Evolutionary conservation across 2,888 invertebrate species (phyloP), one percentile per base, ranked within the genome.

Genomic region (Erpobdella octoculata): DNA sequence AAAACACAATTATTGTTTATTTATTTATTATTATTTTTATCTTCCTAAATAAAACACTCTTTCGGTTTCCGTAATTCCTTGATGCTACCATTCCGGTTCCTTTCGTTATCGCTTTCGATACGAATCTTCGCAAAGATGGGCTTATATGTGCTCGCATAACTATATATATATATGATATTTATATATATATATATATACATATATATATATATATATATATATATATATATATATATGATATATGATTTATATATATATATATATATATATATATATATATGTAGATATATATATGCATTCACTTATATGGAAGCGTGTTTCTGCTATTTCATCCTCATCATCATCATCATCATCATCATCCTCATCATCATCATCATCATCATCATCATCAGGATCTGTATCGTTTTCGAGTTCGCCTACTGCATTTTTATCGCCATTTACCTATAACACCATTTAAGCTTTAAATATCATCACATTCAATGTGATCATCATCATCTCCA

Each of bases 201-300:
- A 71, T 35, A 71, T 36, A 66, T 58, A 67, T 58, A 67, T 35
- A 58, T 67, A 67, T n/a, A 71, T 35, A 53, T 46, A 67, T 67
- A 66, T 48, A 66, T 68, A 25, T 18, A 48, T 46, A 67, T 67
- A 66, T 48, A 66, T 68, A 25, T 18, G 28, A 46, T 33, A 25
- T 41, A 41, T 58, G 21, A 73, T 59, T 67, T 31, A 65, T 35
- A 71, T 31, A 71, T 48, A 71, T 46, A 66, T 48, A 53, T 31
- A 67, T 67, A 67, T 35, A 71, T 58, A 71, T 33, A 67, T 36
- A 71, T 35, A 71, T 36, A 66, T 58, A 67, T 58, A 67, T 35
- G 37, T 67, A 18, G 41, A 41, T 41, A 9, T 41, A 12, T 41
- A 18, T 18, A 41, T 9, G 9, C 41, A 41, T 41, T 41, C 41